phyloP scores from a whole-genome alignment of 2,888 invertebrate genomes.

The Incurvaria masculella region DNA sequence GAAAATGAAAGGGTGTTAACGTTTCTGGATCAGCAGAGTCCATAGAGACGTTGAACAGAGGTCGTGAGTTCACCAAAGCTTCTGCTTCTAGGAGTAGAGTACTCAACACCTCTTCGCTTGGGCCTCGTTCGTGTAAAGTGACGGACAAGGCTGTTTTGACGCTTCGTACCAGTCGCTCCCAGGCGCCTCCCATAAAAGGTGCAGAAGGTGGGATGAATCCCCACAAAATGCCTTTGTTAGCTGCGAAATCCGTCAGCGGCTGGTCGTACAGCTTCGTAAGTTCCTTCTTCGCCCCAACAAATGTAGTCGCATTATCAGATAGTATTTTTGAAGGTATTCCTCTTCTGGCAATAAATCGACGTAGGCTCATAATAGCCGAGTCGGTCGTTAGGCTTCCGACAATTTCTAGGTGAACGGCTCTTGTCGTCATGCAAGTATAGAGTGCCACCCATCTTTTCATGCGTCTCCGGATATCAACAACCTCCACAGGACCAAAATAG shows the following conservation, averaged over 20 bases:
- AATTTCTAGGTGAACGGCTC: constrained; percentile 1
- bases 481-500: constrained; percentile 6
- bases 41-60: too few species aligned
- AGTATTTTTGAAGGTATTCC: constrained; percentile 8
- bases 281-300: constrained; percentile 7
- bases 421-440: background rate
- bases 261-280: background rate
- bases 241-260: constrained; percentile 1
- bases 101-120: background rate
- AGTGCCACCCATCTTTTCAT: constrained; percentile 1
- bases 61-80: background rate
- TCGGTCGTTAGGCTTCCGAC: background rate
- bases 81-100: constrained; percentile 4
- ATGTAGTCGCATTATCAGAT: constrained; percentile 11
- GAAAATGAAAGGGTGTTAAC: constrained; percentile 3
- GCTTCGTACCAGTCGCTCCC: constrained; percentile 3
- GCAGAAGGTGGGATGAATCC: constrained; percentile 1
- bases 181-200: constrained; percentile 5
- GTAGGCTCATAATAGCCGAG: constrained; percentile 2
- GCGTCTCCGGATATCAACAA: constrained; percentile 2
- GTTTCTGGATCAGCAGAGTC: constrained; percentile 1
- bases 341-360: constrained; percentile 8
- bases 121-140: background rate
- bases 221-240: constrained; percentile 4
- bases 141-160: constrained; percentile 1